phyloP scores from a whole-genome alignment of 2,797 vertebrate species.

The Enteromius argenteus region DNA sequence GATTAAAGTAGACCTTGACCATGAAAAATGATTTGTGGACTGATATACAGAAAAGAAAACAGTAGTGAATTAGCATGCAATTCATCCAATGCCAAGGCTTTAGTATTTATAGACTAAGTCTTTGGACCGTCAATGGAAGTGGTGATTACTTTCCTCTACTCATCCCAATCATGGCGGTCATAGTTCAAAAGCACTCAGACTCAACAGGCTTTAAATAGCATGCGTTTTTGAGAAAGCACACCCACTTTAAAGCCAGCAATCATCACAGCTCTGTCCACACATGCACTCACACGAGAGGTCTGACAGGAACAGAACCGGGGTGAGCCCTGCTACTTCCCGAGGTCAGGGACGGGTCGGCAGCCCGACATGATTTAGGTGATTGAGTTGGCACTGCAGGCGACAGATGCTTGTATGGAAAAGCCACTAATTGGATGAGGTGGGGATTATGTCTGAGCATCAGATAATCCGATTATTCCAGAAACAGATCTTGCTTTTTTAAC shows the following conservation, averaged over 20 bases:
- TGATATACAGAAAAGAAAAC: neutral
- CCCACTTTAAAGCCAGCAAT: conserved; percentile 30
- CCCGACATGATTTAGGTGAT: conserved; percentile 1
- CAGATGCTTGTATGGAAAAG: conserved; percentile 87
- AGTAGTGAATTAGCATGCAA: neutral
- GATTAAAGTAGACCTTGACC: neutral
- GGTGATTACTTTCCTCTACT: conserved; percentile 61
- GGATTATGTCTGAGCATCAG: conserved; percentile 92
- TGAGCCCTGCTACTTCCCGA: neutral
- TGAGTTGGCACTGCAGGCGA: conserved; percentile 62
- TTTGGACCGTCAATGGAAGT: conserved; percentile 24
- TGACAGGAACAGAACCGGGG: neutral
- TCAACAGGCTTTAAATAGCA: conserved; percentile 41
- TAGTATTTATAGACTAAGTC: conserved; percentile 33
- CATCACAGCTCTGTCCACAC: neutral
- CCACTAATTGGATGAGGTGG: conserved; percentile 90
- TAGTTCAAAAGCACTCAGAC: conserved; percentile 41
- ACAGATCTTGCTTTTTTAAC: conserved; percentile 80
- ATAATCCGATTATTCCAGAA: conserved; percentile 93
- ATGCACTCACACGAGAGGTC: neutral
- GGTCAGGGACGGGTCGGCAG: neutral
- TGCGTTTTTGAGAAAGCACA: neutral
- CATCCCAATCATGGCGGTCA: conserved; percentile 45
- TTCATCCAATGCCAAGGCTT: conserved; percentile 10
- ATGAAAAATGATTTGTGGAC: neutral